Percentiles rank a stretch among this genome's conserved stretches.
Evolutionary conservation across 2,888 invertebrate genomes (phyloP).

Genomic region (Tinea trinotella): DNA sequence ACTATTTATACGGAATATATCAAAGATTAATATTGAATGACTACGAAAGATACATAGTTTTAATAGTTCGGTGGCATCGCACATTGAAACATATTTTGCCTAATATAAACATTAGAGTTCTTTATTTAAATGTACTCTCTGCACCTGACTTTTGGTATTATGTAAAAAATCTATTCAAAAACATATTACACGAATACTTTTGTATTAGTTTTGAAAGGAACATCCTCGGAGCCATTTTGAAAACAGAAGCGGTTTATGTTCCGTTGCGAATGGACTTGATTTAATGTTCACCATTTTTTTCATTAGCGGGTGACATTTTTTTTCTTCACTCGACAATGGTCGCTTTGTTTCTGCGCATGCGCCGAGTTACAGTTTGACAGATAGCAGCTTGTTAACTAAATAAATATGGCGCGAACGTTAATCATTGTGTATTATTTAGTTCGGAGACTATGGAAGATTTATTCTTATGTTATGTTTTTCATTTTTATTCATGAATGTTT

Average conservation of each 20-base stretch:
- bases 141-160: not conserved
- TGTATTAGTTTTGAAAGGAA: not conserved
- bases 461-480: not conserved
- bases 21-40: too few relatives aligned
- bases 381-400: slow-evolving; percentile 17
- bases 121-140: too few relatives aligned
- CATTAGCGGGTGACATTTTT: slow-evolving; percentile 22
- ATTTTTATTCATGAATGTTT: not conserved
- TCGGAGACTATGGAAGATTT: not conserved
- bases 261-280: slow-evolving; percentile 49
- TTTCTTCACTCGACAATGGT: slow-evolving; percentile 7
- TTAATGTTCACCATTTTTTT: slow-evolving; percentile 37
- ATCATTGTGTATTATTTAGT: slow-evolving; percentile 9
- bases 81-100: too few relatives aligned
- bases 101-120: too few relatives aligned
- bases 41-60: too few relatives aligned
- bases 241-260: slow-evolving; percentile 28
- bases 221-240: not conserved
- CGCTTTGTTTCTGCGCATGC: slow-evolving; percentile 18
- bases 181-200: not conserved
- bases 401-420: slow-evolving; percentile 16
- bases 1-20: too few relatives aligned
- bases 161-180: not conserved
- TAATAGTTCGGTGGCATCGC: too few relatives aligned
- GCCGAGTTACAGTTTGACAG: slow-evolving; percentile 14